phyloP scores from a whole-genome alignment of 2,888 invertebrate species.

The Parnassius smintheus region DNA sequence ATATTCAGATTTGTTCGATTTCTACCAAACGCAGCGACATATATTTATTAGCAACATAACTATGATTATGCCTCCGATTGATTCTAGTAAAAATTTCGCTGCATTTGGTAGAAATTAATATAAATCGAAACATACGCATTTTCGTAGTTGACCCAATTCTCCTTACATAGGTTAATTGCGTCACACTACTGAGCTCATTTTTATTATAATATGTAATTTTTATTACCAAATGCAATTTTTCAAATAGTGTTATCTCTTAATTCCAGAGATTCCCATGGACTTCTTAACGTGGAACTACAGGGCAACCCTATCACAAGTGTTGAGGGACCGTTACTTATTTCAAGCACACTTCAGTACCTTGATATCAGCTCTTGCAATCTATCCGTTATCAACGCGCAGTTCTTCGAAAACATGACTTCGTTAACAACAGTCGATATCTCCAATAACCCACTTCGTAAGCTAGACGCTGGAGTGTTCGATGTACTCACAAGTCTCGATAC shows the following conservation, averaged over 20 bases:
- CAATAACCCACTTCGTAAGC: slow-evolving; percentile 82
- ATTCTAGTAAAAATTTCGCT: no score
- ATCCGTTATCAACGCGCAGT: slow-evolving; percentile 79
- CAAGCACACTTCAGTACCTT: slow-evolving; percentile 84
- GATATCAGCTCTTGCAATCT: slow-evolving; percentile 85
- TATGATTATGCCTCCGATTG: no score
- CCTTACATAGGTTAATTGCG: no score
- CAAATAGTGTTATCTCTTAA: slow-evolving; percentile 1
- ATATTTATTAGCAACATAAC: no score
- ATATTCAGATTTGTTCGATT: no score
- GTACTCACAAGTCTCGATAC: slow-evolving; percentile 84
- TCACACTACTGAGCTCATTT: not conserved
- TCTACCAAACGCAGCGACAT: no score
- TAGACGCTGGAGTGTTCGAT: slow-evolving; percentile 82
- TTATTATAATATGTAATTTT: not conserved
- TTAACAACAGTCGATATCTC: slow-evolving; percentile 86
- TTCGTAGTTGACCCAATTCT: no score
- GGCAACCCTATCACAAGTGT: slow-evolving; percentile 83
- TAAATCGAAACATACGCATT: no score
- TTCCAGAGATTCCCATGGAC: slow-evolving; percentile 84
- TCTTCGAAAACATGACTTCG: slow-evolving; percentile 85
- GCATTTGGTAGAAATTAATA: no score
- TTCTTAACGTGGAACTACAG: slow-evolving; percentile 86
- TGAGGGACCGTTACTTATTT: slow-evolving; percentile 84
- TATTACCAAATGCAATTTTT: no score